Conservation (phyloP, 2,888 invertebrate genomes). For the Empis stercorea region DNA sequence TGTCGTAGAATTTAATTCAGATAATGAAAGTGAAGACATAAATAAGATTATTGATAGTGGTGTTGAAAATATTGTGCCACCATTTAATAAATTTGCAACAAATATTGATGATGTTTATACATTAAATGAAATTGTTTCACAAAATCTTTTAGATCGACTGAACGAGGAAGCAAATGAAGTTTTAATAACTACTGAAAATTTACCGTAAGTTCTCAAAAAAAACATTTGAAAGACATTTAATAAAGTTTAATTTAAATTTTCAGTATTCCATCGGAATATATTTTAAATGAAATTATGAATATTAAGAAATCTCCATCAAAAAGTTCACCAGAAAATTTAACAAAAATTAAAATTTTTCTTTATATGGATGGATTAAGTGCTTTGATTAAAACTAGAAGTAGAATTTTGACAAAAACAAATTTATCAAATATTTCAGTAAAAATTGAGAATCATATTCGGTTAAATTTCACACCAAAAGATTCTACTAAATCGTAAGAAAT, state of each 20-base stretch:
- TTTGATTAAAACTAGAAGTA: constrained; percentile 21
- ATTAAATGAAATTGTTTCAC: constrained; percentile 24
- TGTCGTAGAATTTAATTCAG: constrained; percentile 16
- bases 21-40: constrained; percentile 10
- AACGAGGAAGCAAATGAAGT: constrained; percentile 30
- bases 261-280: constrained; percentile 27
- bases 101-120: constrained; percentile 23
- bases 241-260: not conserved
- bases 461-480: constrained; percentile 22
- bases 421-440: constrained; percentile 30
- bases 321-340: constrained; percentile 13
- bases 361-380: constrained; percentile 29
- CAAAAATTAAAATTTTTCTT: constrained; percentile 26
- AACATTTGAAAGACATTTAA: too few species aligned
- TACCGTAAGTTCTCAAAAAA: constrained; percentile 26
- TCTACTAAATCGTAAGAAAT: constrained; percentile 12
- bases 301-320: constrained; percentile 3
- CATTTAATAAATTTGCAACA: constrained; percentile 23
- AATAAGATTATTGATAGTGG: constrained; percentile 15
- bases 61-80: constrained; percentile 23
- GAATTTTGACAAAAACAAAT: constrained; percentile 18
- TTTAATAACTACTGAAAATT: constrained; percentile 15
- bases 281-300: constrained; percentile 5
- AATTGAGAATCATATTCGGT: constrained; percentile 29
- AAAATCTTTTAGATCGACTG: constrained; percentile 22